Evolutionary conservation across 2,113 vertebrate species (phyloP).

Genomic region (Felis catus): F.catus_Fca126_mat1.0 CM031415.1:201150501-201151000

Average conservation of each 20-base stretch:
- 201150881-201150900: background rate
- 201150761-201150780: background rate
- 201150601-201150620: no score
- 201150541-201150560: background rate
- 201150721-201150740: rapidly evolving
- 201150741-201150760: background rate
- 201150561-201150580: background rate
- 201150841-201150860: background rate
- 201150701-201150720: background rate
- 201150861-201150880: background rate
- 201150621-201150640: background rate
- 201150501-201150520: background rate
- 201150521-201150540: background rate
- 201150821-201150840: background rate
- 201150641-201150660: background rate
- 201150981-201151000: rapidly evolving
- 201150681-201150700: rapidly evolving
- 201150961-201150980: no score
- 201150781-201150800: background rate
- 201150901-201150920: background rate
- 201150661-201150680: rapidly evolving
- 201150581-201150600: background rate
- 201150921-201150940: background rate
- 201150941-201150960: background rate
- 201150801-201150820: background rate